Percentiles rank a stretch among this genome's conserved stretches.
phyloP scores from a whole-genome alignment of 2,888 invertebrate species.

The Rhamphomyia laevipes region DNA sequence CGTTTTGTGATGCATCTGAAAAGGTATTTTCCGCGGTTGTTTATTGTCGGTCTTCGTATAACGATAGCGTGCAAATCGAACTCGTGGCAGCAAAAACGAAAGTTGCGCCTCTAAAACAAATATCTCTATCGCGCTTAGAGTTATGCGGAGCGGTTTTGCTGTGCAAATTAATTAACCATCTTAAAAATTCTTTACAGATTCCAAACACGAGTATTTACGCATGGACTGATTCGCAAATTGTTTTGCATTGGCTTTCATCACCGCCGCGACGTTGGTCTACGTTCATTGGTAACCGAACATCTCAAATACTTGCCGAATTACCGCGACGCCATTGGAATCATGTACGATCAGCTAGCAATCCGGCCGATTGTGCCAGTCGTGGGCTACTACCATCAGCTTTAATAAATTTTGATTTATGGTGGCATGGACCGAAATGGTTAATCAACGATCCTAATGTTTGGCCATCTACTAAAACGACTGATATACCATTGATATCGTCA shows the following conservation, averaged over 20 bases:
- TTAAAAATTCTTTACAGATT: too few species aligned
- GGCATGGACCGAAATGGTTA: slow-evolving; percentile 14
- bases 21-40: too few species aligned
- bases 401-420: slow-evolving; percentile 11
- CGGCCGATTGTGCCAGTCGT: slow-evolving; percentile 16
- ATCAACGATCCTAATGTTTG: too few species aligned
- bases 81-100: too few species aligned
- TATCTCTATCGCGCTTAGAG: too few species aligned
- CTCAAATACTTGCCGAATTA: slow-evolving; percentile 10
- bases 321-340: slow-evolving; percentile 12
- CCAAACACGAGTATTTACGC: slow-evolving; percentile 7
- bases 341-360: slow-evolving; percentile 12
- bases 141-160: too few species aligned
- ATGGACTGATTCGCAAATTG: slow-evolving; percentile 23
- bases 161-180: too few species aligned
- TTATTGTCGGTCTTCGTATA: too few species aligned
- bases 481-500: too few species aligned
- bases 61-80: too few species aligned
- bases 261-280: slow-evolving; percentile 13
- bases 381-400: slow-evolving; percentile 11
- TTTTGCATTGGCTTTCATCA: slow-evolving; percentile 19
- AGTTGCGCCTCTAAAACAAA: too few species aligned
- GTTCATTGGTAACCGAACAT: slow-evolving; percentile 13
- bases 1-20: neutral
- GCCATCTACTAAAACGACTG: too few species aligned